Evolutionary conservation across 2,113 vertebrate species (phyloP), one percentile per base, ranked within the genome.

Genomic region (Gambusia affinis): DNA sequence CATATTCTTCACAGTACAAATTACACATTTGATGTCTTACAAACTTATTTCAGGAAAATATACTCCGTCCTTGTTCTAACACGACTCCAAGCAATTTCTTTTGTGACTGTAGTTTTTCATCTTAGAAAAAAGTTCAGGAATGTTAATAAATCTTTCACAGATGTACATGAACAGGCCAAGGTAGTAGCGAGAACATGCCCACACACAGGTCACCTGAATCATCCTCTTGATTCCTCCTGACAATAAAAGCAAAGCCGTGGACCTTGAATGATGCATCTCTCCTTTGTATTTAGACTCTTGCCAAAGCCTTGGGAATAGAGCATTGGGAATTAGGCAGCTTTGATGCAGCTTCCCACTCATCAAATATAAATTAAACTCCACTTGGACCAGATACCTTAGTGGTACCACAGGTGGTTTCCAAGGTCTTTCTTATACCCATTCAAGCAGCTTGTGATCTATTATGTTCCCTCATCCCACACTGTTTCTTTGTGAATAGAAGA

Each of bases 1-100:
- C 51, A 57, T 24, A 24, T 57, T 3, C 8, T 57, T 57, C 51
- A 54, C 8, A 57, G 51, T 24, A 57, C 51, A 57, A 6, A 57
- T 57, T 57, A n/a, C 51, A 57, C 51, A 24, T 24, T 57, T 8
- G 3, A 8, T n/a, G 51, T 57, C n/a, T 51, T 8, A 51, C 22
- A 57, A 57, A 29, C 29, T 11, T 51, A 12, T 62, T 61, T 24
- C 1, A 24, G 30, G 17, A 7, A 71, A 29, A 37, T 19, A 70
- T 35, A 28, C 68, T 69, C 44, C 33, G 68, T 60, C 30, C 57
- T 61, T 71, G 70, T 42, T n/a, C 39, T 62, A n/a, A 39, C 27
- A 10, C 27, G 42, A 33, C 37, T 62, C 57, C 4, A 35, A 42
- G 27, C 35, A 3, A 1, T 71, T 37, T 71, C 24, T 71, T 70